These are phyloP conservation scores for Apocrypta bakeri DNA, from an alignment of 1,140 invertebrate species.

Conservation along the genomic window DNA sequence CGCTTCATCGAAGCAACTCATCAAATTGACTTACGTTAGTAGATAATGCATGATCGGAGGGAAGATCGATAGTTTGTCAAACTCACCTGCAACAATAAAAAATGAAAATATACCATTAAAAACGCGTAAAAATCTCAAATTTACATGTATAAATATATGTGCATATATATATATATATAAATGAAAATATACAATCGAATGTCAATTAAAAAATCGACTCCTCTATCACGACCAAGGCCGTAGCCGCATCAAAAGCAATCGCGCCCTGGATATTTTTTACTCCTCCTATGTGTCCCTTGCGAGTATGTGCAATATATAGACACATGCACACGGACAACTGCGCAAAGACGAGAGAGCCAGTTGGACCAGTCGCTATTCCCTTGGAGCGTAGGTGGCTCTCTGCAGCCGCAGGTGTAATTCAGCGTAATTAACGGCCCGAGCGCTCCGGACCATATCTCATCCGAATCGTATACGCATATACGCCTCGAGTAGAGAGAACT, in stretches of 20 bases:
- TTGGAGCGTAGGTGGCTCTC: background rate
- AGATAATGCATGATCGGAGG: background rate
- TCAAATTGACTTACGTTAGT: background rate
- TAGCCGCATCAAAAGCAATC: no score
- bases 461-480: slow-evolving; percentile 3
- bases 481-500: slow-evolving; percentile 1
- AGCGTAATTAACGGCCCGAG: slow-evolving; percentile 39
- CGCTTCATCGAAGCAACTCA: no score
- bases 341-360: background rate
- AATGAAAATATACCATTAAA: background rate
- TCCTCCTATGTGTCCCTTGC: background rate
- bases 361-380: background rate
- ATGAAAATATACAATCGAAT: background rate
- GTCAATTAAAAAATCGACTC: background rate
- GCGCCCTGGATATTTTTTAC: no score
- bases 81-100: background rate
- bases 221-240: background rate
- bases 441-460: slow-evolving; percentile 38
- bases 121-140: background rate
- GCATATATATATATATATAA: no score
- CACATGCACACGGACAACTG: background rate
- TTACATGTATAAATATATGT: no score
- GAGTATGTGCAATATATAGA: background rate
- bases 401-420: slow-evolving; percentile 40
- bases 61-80: background rate